Conservation (phyloP, 2,888 invertebrate species). For the Tolmerus cingulatus region DNA sequence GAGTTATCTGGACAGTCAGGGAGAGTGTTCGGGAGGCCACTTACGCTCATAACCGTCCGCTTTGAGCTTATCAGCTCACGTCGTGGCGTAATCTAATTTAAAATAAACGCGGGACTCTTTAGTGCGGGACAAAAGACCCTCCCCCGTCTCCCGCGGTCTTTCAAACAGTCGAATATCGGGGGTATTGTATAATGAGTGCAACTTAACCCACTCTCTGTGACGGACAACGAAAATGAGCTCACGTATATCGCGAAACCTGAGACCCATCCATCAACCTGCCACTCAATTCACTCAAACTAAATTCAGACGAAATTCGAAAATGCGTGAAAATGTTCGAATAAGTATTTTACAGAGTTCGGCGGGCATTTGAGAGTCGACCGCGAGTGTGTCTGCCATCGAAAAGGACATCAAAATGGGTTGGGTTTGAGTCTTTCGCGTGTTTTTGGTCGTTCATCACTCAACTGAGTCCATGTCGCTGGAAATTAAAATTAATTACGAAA, state of each 20-base stretch:
- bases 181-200: neutral
- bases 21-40: neutral
- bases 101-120: neutral
- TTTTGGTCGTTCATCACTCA: neutral
- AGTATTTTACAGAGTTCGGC: neutral
- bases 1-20: neutral
- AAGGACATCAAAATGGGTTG: neutral
- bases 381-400: neutral
- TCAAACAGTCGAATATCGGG: neutral
- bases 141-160: neutral
- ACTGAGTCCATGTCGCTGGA: neutral
- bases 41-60: neutral
- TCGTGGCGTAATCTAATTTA: neutral
- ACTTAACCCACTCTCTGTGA: neutral
- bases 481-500: conserved; percentile 11
- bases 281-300: neutral
- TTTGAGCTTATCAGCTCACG: neutral
- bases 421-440: neutral
- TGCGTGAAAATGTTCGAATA: neutral
- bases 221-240: neutral
- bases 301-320: neutral
- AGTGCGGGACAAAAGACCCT: neutral
- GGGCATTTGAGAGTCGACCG: neutral
- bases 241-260: neutral
- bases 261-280: neutral